A percentile compares a stretch with the other conserved stretches of the same genome.
Evolutionary conservation across 1,140 invertebrate genomes (phyloP).

Genomic region (Formica selysi): DNA sequence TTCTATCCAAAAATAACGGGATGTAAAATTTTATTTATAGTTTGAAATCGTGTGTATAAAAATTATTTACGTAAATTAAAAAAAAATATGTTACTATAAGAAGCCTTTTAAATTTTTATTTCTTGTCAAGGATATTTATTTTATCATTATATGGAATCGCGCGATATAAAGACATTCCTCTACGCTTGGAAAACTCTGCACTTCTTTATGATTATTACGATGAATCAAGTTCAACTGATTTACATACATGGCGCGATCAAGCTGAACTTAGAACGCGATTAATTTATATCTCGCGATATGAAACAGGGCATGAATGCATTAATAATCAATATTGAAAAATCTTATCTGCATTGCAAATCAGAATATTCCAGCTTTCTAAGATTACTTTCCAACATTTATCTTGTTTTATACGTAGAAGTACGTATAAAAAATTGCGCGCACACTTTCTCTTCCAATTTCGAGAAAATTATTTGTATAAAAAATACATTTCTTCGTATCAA

Average conservation of each 20-base stretch:
- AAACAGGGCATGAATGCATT: not conserved
- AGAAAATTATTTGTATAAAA: not conserved
- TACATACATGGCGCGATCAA: not conserved
- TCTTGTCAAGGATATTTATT: not conserved
- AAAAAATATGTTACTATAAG: not conserved
- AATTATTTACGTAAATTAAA: not conserved
- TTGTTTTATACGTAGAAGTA: not conserved
- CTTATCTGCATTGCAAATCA: not conserved
- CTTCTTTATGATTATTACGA: not conserved
- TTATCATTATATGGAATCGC: not conserved
- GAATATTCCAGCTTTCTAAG: not conserved
- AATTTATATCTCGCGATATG: not conserved
- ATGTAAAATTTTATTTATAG: not conserved
- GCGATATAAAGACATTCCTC: not conserved
- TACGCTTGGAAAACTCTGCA: not conserved
- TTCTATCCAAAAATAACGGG: not conserved
- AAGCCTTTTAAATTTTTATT: not conserved
- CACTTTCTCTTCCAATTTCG: not conserved
- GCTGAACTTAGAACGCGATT: not conserved
- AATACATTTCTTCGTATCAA: not conserved
- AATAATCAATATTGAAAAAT: constrained; percentile 26
- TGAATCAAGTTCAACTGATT: constrained; percentile 8
- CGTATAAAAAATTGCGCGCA: not conserved
- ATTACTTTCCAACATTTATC: not conserved
- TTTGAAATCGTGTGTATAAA: not conserved